These are phyloP conservation scores for Acanthaster planci DNA, from an alignment of 35 echinoderm and acorn worm species.

Conservation along the genomic window DNA sequence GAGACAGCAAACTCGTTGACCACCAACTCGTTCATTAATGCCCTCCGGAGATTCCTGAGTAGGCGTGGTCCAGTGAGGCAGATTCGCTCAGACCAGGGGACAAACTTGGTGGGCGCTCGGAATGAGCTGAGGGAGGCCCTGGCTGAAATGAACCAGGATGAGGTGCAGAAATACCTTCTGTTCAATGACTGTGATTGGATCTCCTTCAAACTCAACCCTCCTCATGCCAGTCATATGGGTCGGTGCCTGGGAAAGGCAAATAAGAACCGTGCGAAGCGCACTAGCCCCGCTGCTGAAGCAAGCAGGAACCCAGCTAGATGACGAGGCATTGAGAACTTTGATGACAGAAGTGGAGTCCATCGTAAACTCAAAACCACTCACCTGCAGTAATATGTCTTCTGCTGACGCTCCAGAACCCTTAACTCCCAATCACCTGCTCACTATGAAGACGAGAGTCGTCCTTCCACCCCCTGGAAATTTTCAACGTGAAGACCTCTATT, in stretches of 20 bases:
- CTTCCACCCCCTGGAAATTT: constrained; percentile 68
- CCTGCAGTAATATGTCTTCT: constrained; percentile 31
- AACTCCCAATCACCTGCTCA: constrained; percentile 61
- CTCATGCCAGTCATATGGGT: constrained; percentile 51
- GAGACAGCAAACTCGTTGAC: constrained; percentile 48
- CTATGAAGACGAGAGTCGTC: constrained; percentile 58
- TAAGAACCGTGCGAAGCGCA: constrained; percentile 50
- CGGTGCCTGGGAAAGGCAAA: constrained; percentile 70
- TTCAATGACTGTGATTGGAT: constrained; percentile 44
- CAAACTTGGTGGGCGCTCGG: constrained; percentile 58
- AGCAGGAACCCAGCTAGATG: constrained; percentile 46
- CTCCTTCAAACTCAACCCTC: constrained; percentile 59
- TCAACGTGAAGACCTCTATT: constrained; percentile 40
- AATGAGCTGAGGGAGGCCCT: constrained; percentile 57
- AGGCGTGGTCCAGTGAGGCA: constrained; percentile 68
- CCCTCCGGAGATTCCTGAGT: constrained; percentile 57
- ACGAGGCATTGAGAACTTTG: constrained; percentile 46
- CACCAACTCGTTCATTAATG: constrained; percentile 64
- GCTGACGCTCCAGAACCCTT: constrained; percentile 44
- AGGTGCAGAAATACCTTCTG: constrained; percentile 43
- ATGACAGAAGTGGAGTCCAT: constrained; percentile 37
- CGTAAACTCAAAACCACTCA: constrained; percentile 46
- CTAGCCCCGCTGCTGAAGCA: constrained; percentile 34
- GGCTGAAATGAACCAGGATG: constrained; percentile 44
- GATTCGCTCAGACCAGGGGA: constrained; percentile 62